Conservation (phyloP, 2,113 vertebrate genomes). For the Hippocampus guttulatus region DNA sequence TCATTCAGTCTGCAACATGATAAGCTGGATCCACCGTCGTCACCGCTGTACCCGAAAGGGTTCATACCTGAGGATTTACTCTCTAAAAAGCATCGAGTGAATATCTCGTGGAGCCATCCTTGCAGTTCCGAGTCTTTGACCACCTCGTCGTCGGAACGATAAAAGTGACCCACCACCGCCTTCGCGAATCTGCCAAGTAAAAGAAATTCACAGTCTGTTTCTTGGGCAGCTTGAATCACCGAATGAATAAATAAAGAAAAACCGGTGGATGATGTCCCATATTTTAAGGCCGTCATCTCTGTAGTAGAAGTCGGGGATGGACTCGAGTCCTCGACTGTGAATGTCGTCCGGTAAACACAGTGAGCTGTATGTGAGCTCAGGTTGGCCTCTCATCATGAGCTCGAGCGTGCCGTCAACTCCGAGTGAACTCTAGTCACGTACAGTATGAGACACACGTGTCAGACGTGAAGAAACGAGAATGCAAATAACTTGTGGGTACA, state of each 20-base stretch:
- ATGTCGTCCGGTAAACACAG: constrained; percentile 59
- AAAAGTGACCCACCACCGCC: constrained; percentile 46
- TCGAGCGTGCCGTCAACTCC: constrained; percentile 21
- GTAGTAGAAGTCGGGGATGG: constrained; percentile 52
- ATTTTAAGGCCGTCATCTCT: constrained; percentile 55
- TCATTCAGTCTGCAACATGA: too few species aligned
- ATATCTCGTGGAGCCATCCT: constrained; percentile 77
- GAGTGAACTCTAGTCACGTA: constrained; percentile 27
- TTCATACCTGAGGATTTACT: constrained; percentile 51
- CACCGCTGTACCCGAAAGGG: too few species aligned
- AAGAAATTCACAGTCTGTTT: neutral
- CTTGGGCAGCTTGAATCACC: neutral
- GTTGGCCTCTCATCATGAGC: constrained; percentile 34
- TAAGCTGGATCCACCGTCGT: too few species aligned
- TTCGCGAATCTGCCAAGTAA: constrained; percentile 64
- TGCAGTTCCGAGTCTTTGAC: constrained; percentile 73
- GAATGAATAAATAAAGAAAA: neutral
- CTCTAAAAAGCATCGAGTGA: constrained; percentile 67
- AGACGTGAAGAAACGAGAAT: neutral
- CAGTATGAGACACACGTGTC: neutral
- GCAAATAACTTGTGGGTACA: neutral
- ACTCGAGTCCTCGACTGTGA: constrained; percentile 38
- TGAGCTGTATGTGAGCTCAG: constrained; percentile 46
- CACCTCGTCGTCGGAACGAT: constrained; percentile 42
- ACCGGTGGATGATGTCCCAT: constrained; percentile 49